Conservation (phyloP, 1,140 invertebrate species). For the Hyposmocoma kahamanoa region DNA sequence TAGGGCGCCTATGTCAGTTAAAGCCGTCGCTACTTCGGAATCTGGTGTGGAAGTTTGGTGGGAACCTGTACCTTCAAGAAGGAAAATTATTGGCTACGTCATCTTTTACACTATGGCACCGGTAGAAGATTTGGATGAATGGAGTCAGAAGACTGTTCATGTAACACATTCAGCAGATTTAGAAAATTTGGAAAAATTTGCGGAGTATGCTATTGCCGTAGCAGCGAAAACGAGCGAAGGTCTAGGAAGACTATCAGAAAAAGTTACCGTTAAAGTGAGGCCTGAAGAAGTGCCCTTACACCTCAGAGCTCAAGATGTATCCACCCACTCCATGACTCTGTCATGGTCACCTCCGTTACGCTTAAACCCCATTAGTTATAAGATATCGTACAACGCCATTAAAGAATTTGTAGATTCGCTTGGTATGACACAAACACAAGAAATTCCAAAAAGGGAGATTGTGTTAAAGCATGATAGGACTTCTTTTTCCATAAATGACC, state of each 20-base stretch:
- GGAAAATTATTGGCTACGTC: conserved; percentile 91
- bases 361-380: conserved; percentile 91
- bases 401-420: conserved; percentile 97
- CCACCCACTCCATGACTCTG: conserved; percentile 91
- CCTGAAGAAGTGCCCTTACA: conserved; percentile 93
- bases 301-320: conserved; percentile 89
- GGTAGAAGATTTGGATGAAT: conserved; percentile 93
- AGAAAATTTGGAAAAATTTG: conserved; percentile 91
- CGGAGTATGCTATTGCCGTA: conserved; percentile 94
- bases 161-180: conserved; percentile 93
- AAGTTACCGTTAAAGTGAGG: conserved; percentile 90
- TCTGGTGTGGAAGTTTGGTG: conserved; percentile 96
- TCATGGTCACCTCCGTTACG: conserved; percentile 95
- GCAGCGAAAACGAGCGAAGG: conserved; percentile 86
- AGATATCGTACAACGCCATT: conserved; percentile 93
- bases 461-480: conserved; percentile 80
- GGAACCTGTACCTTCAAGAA: conserved; percentile 91
- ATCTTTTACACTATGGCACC: conserved; percentile 95
- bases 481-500: conserved; percentile 86
- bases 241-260: conserved; percentile 83
- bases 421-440: conserved; percentile 91
- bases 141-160: conserved; percentile 89
- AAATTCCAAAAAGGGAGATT: conserved; percentile 83
- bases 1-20: conserved; percentile 90
- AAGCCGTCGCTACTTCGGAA: conserved; percentile 93